Evolutionary conservation across 1,140 invertebrate species (phyloP).

Genomic region (Tetragnatha versicolor): DNA sequence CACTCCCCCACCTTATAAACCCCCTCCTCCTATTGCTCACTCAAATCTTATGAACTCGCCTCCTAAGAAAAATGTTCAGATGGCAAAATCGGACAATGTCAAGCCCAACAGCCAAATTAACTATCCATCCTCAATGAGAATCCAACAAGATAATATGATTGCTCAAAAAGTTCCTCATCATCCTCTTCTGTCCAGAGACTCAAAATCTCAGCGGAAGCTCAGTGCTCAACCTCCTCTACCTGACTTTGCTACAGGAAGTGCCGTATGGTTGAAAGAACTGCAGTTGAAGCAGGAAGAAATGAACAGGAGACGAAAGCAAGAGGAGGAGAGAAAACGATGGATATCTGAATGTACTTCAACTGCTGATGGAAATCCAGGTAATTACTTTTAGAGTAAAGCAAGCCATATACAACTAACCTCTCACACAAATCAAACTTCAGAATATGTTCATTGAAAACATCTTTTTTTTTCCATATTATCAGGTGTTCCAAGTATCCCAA

Average conservation of each 20-base stretch:
- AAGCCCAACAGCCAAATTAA: not conserved
- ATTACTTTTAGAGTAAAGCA: no score
- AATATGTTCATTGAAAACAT: no score
- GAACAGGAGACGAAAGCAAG: constrained; percentile 26
- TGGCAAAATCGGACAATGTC: not conserved
- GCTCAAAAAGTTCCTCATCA: constrained; percentile 22
- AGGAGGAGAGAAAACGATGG: constrained; percentile 45
- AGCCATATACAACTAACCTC: no score
- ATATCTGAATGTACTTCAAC: constrained; percentile 15
- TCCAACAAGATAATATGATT: not conserved
- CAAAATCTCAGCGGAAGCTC: not conserved
- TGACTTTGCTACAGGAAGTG: not conserved
- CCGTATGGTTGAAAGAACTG: constrained; percentile 44
- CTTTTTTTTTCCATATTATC: no score
- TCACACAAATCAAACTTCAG: no score
- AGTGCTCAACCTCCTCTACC: not conserved
- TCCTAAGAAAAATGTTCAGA: constrained; percentile 24
- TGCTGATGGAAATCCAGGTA: constrained; percentile 27
- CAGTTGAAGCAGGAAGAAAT: constrained; percentile 47
- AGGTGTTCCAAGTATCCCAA: no score
- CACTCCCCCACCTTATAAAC: constrained; percentile 51
- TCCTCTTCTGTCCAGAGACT: not conserved
- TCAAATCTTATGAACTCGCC: not conserved
- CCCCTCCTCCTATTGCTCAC: constrained; percentile 34
- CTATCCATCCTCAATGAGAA: not conserved